Evolutionary conservation across 30 jellyfish, hydroid and myxozoan genomes (phyloP).

Genomic region (Rhopilema esculentum): DNA sequence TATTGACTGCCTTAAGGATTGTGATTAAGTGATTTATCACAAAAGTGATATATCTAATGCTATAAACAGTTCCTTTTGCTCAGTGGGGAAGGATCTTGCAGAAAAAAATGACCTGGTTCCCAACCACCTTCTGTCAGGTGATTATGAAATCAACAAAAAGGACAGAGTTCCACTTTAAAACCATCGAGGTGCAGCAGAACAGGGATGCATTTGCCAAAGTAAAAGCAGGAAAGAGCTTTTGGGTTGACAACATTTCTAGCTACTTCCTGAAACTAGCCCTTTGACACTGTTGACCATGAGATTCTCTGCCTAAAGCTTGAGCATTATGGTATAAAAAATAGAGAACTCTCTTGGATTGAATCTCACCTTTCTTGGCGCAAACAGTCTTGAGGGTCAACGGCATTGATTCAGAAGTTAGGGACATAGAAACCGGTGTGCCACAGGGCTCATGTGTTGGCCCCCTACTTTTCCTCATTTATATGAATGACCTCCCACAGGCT

Average conservation of each 20-base stretch:
- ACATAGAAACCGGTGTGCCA: no score
- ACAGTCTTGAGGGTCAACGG: no score
- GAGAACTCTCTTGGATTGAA: no score
- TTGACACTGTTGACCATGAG: no score
- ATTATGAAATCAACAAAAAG: constrained; percentile 27
- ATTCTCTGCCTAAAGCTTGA: no score
- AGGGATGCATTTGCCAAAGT: constrained; percentile 39
- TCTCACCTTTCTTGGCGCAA: no score
- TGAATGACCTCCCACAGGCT: no score
- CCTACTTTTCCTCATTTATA: no score
- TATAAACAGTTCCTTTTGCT: constrained; percentile 32
- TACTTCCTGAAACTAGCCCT: neutral
- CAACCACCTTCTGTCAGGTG: constrained; percentile 52
- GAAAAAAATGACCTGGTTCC: constrained; percentile 37
- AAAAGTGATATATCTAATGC: no score
- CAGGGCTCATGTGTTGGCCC: no score
- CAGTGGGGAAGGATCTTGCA: constrained; percentile 35
- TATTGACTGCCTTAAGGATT: constrained; percentile 43
- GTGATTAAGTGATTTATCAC: constrained; percentile 5
- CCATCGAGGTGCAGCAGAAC: constrained; percentile 28
- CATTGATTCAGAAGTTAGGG: no score
- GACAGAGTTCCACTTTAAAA: constrained; percentile 21
- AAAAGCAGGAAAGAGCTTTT: constrained; percentile 1
- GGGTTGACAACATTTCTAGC: constrained; percentile 22
- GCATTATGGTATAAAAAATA: no score